Evolutionary conservation across 2,113 vertebrate species (phyloP).

Genomic region (Pseudorhombus dupliciocellatus): DNA sequence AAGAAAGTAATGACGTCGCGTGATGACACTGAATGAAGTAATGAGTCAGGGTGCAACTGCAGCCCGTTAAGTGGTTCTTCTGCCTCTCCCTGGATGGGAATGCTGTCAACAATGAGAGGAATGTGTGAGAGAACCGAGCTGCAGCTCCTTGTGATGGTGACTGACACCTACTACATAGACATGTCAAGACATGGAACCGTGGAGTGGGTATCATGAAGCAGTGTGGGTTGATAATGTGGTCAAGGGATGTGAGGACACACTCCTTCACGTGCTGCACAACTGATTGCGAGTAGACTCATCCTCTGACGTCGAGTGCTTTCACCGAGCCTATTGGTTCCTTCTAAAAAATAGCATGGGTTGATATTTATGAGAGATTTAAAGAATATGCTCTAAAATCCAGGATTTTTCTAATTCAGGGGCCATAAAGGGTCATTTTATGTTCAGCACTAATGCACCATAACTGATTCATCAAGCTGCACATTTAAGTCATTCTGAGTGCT

Average conservation of each 20-base stretch:
- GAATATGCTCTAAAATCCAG: too few relatives aligned
- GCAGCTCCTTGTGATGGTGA: slow-evolving; percentile 22
- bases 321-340: not conserved
- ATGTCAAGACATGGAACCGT: slow-evolving; percentile 43
- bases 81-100: slow-evolving; percentile 5
- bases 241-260: not conserved
- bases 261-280: not conserved
- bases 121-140: slow-evolving; percentile 49
- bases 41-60: slow-evolving; percentile 26
- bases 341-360: not conserved
- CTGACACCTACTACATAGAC: slow-evolving; percentile 19
- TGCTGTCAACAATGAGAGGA: slow-evolving; percentile 49
- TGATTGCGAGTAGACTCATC: too few relatives aligned
- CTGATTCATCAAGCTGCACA: too few relatives aligned
- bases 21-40: slow-evolving; percentile 12
- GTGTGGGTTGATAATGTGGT: not conserved
- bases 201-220: not conserved
- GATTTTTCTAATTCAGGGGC: too few relatives aligned
- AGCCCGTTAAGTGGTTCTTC: not conserved
- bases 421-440: too few relatives aligned
- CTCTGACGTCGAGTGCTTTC: too few relatives aligned
- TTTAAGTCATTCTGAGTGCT: too few relatives aligned
- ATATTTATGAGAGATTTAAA: not conserved
- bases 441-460: too few relatives aligned
- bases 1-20: slow-evolving; percentile 24